Conservation (phyloP, 2,888 invertebrate genomes). For the Oxytorus armatus region DNA sequence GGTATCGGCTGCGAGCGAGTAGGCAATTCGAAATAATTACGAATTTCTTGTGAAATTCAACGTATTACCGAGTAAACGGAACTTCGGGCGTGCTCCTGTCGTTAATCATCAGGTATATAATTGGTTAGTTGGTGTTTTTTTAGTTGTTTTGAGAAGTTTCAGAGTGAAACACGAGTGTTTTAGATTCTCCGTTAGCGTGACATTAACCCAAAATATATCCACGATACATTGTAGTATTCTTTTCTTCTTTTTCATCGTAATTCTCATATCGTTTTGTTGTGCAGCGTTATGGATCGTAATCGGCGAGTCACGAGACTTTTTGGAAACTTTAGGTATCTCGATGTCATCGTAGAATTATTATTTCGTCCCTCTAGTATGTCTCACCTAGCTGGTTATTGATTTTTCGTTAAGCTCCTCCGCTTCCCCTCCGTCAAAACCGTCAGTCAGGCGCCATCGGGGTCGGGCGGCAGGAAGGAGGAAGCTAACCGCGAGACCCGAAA, state of each 20-base stretch:
- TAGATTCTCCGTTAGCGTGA: constrained; percentile 34
- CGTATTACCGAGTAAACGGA: constrained; percentile 49
- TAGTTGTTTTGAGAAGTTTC: background rate
- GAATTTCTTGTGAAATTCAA: constrained; percentile 74
- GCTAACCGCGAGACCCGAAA: constrained; percentile 18
- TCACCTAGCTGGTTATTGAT: constrained; percentile 59
- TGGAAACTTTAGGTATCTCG: too few relatives aligned
- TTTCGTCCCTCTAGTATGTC: background rate
- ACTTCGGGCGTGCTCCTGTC: constrained; percentile 32
- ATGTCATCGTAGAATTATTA: too few relatives aligned
- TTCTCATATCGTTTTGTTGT: too few relatives aligned
- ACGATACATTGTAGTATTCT: constrained; percentile 15
- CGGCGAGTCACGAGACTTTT: background rate
- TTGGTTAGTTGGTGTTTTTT: background rate
- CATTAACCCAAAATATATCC: constrained; percentile 60
- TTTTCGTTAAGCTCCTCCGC: constrained; percentile 39
- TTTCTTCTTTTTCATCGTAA: background rate
- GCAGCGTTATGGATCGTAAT: too few relatives aligned
- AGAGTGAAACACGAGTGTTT: constrained; percentile 13
- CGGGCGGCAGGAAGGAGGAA: constrained; percentile 1
- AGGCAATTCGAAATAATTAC: constrained; percentile 69
- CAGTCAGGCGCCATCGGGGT: constrained; percentile 70
- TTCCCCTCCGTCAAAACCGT: constrained; percentile 52
- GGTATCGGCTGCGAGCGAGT: constrained; percentile 73
- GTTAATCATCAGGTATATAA: constrained; percentile 56